Evolutionary conservation across 2,797 vertebrate genomes (phyloP).

Genomic region (Enteromius radiatus): DNA sequence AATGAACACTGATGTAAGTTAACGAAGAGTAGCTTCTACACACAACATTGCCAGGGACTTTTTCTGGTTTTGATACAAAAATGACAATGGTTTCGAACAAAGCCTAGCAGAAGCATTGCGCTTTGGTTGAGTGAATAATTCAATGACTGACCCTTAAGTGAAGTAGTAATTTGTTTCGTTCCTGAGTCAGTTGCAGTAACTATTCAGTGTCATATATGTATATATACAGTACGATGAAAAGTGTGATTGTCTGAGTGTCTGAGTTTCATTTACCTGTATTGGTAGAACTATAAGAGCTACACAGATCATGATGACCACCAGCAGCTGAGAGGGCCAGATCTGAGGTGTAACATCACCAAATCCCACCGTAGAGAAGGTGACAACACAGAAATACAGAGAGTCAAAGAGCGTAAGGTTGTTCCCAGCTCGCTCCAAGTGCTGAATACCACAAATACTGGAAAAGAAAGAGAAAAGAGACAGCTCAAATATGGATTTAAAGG

Average conservation of each 20-base stretch:
- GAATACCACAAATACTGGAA: conserved; percentile 84
- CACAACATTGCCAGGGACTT: neutral
- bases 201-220: neutral
- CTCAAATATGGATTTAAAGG: neutral
- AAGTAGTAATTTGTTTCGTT: neutral
- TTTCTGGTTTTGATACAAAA: neutral
- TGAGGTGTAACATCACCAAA: conserved; percentile 85
- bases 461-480: neutral
- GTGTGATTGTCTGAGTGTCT: neutral
- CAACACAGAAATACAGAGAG: conserved; percentile 87
- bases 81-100: neutral
- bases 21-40: neutral
- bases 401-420: conserved; percentile 87
- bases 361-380: conserved; percentile 87
- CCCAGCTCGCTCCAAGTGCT: conserved; percentile 84
- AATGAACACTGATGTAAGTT: too few species aligned
- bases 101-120: neutral
- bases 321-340: conserved; percentile 87
- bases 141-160: neutral
- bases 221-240: neutral
- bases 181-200: neutral
- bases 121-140: neutral
- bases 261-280: conserved; percentile 78
- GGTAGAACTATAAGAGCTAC: conserved; percentile 86
- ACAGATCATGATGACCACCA: conserved; percentile 88